Evolutionary conservation across 2,888 invertebrate species (phyloP).

Genomic region (Deilephila porcellus): DNA sequence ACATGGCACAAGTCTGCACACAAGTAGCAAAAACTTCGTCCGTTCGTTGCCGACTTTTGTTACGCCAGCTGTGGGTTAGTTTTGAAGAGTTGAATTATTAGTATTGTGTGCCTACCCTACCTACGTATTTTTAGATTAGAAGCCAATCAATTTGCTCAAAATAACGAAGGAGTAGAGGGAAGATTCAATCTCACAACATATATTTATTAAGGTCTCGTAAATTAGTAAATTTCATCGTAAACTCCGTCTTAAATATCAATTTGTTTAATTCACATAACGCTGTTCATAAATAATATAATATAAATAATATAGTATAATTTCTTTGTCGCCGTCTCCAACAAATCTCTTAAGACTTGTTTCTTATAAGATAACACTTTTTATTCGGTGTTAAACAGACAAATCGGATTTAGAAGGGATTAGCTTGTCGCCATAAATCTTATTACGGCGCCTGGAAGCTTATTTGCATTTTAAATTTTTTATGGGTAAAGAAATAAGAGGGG

Average conservation of each 20-base stretch:
- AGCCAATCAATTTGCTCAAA: too few species aligned
- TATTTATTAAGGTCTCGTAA: too few species aligned
- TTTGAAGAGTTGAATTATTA: too few species aligned
- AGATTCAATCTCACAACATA: too few species aligned
- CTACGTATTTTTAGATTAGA: too few species aligned
- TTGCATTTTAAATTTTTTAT: constrained; percentile 53
- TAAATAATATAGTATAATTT: neutral
- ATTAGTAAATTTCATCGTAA: neutral
- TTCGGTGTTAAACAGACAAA: constrained; percentile 62
- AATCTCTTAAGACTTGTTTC: constrained; percentile 46
- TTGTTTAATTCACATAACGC: neutral
- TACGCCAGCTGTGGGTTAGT: too few species aligned
- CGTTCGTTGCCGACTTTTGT: too few species aligned
- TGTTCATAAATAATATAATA: constrained; percentile 7
- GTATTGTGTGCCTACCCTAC: too few species aligned
- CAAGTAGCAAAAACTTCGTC: too few species aligned
- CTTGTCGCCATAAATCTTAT: constrained; percentile 66
- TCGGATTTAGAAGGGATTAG: constrained; percentile 64
- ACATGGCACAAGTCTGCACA: too few species aligned
- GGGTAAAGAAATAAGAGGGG: constrained; percentile 13
- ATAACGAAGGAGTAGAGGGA: too few species aligned
- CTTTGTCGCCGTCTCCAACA: constrained; percentile 10
- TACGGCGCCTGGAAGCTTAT: constrained; percentile 54
- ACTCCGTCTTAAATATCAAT: neutral
- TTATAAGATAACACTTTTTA: constrained; percentile 54